Conservation (phyloP, 2,888 invertebrate genomes). For the Nomada ruficornis region DNA sequence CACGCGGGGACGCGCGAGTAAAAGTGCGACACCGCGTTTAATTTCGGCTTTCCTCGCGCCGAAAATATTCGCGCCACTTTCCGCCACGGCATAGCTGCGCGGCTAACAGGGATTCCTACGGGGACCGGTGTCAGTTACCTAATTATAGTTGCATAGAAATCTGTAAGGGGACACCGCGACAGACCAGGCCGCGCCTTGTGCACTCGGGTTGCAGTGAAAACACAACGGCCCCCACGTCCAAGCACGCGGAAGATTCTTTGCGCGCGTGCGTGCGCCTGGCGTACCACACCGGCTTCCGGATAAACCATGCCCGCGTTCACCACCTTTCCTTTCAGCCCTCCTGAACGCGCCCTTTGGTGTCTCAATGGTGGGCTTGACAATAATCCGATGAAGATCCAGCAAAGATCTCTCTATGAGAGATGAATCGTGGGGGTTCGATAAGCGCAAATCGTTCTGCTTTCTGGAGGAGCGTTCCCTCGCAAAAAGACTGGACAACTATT, state of each 20-base stretch:
- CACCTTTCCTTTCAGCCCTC: neutral
- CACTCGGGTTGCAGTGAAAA: conserved; percentile 66
- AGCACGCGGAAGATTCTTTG: conserved; percentile 61
- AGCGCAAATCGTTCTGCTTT: neutral
- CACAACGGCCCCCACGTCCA: conserved; percentile 29
- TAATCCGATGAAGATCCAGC: too few species aligned
- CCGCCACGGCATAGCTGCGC: conserved; percentile 67
- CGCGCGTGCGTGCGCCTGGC: conserved; percentile 23
- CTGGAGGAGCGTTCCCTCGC: neutral
- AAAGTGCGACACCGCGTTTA: conserved; percentile 67
- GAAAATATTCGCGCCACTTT: conserved; percentile 73
- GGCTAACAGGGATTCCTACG: conserved; percentile 72
- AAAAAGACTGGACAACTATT: neutral
- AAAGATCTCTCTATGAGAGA: too few species aligned
- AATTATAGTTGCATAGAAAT: conserved; percentile 76
- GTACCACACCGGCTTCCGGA: conserved; percentile 35
- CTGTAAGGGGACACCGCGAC: conserved; percentile 72
- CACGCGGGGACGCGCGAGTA: conserved; percentile 35
- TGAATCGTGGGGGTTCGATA: too few species aligned
- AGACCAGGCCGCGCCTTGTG: conserved; percentile 59
- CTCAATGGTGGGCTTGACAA: too few species aligned
- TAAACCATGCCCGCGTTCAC: conserved; percentile 11
- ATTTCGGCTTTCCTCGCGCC: conserved; percentile 69
- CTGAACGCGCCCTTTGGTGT: too few species aligned
- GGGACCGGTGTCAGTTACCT: conserved; percentile 71